These are phyloP conservation scores for Clarias magur DNA, from an alignment of 2,113 vertebrate species.

Conservation along the genomic window DNA sequence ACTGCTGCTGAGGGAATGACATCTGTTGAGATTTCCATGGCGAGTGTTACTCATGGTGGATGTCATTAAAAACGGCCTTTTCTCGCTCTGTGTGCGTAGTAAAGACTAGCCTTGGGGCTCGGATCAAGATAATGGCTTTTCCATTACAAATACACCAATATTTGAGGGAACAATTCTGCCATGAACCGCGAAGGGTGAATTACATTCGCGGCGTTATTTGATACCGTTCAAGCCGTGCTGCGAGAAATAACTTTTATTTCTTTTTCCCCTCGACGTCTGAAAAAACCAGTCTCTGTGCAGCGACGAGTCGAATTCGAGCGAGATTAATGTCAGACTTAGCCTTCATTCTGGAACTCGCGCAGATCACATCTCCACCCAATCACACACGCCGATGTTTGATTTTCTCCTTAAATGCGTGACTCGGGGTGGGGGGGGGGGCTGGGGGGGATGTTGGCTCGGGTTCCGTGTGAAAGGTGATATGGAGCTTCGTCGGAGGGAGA, in stretches of 20 bases:
- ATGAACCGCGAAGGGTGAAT: slow-evolving; percentile 40
- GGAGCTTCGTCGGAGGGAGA: slow-evolving; percentile 12
- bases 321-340: slow-evolving; percentile 43
- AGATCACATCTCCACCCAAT: slow-evolving; percentile 37
- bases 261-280: slow-evolving; percentile 31
- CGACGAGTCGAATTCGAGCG: slow-evolving; percentile 20
- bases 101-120: slow-evolving; percentile 44
- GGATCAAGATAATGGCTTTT: slow-evolving; percentile 52
- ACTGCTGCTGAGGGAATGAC: slow-evolving; percentile 50
- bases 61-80: slow-evolving; percentile 49
- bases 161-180: slow-evolving; percentile 45
- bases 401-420: slow-evolving; percentile 23
- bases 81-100: slow-evolving; percentile 14
- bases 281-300: slow-evolving; percentile 9
- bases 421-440: background rate
- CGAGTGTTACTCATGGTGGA: slow-evolving; percentile 45
- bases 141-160: slow-evolving; percentile 55
- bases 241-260: slow-evolving; percentile 47
- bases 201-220: slow-evolving; percentile 49
- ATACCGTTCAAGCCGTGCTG: slow-evolving; percentile 40
- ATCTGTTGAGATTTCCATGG: slow-evolving; percentile 54
- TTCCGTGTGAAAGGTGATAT: slow-evolving; percentile 38
- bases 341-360: slow-evolving; percentile 17
- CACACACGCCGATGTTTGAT: slow-evolving; percentile 14
- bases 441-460: background rate